Evolutionary conservation across 2,113 vertebrate genomes (phyloP).

Genomic region (Sinosuthora webbiana): DNA sequence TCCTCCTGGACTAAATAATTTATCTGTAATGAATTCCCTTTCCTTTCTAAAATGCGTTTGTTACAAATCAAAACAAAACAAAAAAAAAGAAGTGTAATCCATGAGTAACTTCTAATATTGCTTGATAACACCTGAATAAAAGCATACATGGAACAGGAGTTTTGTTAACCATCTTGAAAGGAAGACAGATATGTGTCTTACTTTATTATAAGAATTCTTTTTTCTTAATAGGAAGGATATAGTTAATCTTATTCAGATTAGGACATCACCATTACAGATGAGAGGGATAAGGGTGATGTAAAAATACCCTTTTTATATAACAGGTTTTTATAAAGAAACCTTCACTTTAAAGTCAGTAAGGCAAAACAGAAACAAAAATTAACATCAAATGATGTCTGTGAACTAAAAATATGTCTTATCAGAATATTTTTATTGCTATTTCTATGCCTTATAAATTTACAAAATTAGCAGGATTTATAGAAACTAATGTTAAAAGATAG

Average conservation of each 20-base stretch:
- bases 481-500: not conserved
- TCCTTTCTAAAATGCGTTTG: not conserved
- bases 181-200: not conserved
- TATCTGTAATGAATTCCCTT: not conserved
- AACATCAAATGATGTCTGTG: not conserved
- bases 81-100: not conserved
- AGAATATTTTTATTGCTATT: not conserved
- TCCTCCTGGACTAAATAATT: not conserved
- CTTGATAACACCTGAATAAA: not conserved
- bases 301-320: conserved; percentile 5
- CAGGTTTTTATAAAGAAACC: not conserved
- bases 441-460: not conserved
- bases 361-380: not conserved
- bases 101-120: not conserved
- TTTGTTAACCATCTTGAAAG: not conserved
- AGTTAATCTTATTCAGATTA: not conserved
- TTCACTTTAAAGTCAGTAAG: not conserved
- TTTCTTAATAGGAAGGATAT: not conserved
- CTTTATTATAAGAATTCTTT: not conserved
- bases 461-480: not conserved
- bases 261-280: not conserved
- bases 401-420: not conserved
- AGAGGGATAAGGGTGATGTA: not conserved
- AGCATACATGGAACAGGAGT: not conserved
- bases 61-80: not conserved